Evolutionary conservation across 2,797 vertebrate species (phyloP).

Genomic region (Peromyscus aztecus): DNA sequence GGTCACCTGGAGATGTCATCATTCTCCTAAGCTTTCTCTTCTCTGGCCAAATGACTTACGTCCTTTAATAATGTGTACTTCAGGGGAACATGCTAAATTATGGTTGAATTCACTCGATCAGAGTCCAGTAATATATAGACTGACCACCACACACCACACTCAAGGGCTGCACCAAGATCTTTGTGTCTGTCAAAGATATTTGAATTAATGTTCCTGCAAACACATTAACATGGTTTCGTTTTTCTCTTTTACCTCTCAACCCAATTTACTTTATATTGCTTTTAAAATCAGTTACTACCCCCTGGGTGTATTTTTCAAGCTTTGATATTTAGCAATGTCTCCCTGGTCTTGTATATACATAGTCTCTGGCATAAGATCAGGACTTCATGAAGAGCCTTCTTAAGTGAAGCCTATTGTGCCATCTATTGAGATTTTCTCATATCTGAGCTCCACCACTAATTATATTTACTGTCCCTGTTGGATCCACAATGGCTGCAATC

Average conservation of each 20-base stretch:
- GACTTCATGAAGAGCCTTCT: constrained; percentile 8
- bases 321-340: neutral
- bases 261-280: neutral
- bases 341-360: neutral
- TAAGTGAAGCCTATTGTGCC: neutral
- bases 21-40: neutral
- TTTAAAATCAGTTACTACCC: neutral
- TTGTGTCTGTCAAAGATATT: neutral
- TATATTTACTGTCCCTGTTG: constrained; percentile 21
- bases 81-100: neutral
- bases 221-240: neutral
- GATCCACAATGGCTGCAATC: neutral
- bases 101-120: neutral
- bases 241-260: neutral
- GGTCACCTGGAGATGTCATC: neutral
- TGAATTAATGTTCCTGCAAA: neutral
- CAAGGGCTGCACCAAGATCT: neutral
- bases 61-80: neutral
- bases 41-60: neutral
- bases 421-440: constrained; percentile 25
- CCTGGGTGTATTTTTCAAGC: neutral
- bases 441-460: constrained; percentile 47
- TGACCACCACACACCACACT: neutral
- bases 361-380: neutral
- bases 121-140: neutral